Percentiles rank a stretch among this genome's conserved stretches.
These are phyloP conservation scores for Scopus umbretta DNA, from an alignment of 2,113 vertebrate species.

Conservation along the genomic window DNA sequence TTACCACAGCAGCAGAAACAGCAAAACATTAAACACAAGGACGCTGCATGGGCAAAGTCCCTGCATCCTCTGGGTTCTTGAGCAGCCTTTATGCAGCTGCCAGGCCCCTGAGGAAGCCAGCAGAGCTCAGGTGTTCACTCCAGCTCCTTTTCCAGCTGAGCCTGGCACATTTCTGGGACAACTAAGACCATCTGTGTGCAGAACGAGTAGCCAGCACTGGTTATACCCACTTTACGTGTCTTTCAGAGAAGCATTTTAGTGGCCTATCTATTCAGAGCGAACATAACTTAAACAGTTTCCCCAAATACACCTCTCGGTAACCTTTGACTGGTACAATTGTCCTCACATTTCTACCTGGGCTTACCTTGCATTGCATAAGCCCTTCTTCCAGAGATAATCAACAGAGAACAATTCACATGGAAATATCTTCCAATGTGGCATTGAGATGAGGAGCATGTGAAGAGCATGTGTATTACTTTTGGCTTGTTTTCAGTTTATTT, in stretches of 20 bases:
- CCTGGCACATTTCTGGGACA: neutral
- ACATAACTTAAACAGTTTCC: neutral
- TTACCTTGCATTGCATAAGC: neutral
- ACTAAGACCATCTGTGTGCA: neutral
- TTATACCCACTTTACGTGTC: neutral
- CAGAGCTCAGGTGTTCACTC: neutral
- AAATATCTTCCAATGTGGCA: neutral
- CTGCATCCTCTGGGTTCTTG: neutral
- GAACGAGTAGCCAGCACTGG: neutral
- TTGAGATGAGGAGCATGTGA: neutral
- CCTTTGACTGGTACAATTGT: neutral
- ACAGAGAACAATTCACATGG: neutral
- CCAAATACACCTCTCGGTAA: neutral
- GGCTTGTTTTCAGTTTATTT: neutral
- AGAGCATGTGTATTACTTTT: neutral
- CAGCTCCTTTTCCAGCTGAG: neutral
- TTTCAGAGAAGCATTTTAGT: neutral
- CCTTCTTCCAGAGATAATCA: neutral
- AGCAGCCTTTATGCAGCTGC: neutral
- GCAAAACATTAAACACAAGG: slow-evolving; percentile 3
- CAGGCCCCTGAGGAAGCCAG: neutral
- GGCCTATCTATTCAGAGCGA: neutral
- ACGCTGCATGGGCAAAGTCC: neutral
- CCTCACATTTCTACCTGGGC: neutral
- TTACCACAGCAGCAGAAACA: slow-evolving; percentile 38